phyloP scores from a whole-genome alignment of 2,797 vertebrate genomes.

The Microhierax caerulescens region DNA sequence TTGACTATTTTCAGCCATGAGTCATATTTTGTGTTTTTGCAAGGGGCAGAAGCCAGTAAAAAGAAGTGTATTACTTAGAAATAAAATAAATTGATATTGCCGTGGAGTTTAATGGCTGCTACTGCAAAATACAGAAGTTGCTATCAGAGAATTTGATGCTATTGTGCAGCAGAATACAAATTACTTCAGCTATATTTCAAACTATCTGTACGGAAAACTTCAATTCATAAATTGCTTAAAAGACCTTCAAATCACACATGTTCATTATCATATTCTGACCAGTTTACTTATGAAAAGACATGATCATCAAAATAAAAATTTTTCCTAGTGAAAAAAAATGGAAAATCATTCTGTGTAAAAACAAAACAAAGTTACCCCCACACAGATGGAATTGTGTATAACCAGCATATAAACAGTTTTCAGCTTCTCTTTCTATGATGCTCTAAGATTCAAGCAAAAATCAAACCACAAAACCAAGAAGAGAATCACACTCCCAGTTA shows the following conservation, averaged over 20 bases:
- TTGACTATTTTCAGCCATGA: not conserved
- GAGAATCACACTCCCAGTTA: rapidly evolving
- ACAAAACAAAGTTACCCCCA: not conserved
- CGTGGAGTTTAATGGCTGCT: not conserved
- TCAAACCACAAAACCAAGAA: not conserved
- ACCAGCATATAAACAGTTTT: not conserved
- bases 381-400: not conserved
- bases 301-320: not conserved
- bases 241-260: not conserved
- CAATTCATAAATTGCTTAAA: not conserved
- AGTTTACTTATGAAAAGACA: not conserved
- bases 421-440: not conserved
- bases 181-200: not conserved
- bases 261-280: not conserved
- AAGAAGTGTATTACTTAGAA: not conserved
- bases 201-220: not conserved
- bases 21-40: not conserved
- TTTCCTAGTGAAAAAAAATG: not conserved
- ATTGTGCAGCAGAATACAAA: not conserved
- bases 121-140: not conserved
- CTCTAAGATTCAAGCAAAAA: not conserved
- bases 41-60: not conserved
- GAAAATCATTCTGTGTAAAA: not conserved
- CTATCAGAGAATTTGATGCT: not conserved
- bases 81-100: not conserved